Evolutionary conservation across 2,113 vertebrate genomes (phyloP), one percentile per base, ranked within the genome.

Genomic region (Hiodon tergisus): DNA sequence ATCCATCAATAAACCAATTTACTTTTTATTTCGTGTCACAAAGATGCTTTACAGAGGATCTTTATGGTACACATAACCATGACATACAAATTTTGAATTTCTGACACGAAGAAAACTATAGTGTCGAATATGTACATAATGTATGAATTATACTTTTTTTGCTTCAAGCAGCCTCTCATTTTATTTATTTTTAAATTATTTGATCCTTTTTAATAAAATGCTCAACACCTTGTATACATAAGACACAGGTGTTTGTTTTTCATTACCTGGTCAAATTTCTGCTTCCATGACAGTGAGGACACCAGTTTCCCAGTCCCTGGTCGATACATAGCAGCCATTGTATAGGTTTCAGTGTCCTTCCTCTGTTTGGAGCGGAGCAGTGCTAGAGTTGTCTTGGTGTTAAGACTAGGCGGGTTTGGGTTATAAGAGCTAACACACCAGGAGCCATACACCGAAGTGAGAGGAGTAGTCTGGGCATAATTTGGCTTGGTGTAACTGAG

Each of bases 391-490:
- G 94, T 94, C 90, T 95, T 98, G 79, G 96, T 99, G 89, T 89
- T 96, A 77, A 98, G 88, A 81, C 94, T 94, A 62, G 96, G 94
- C 57, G 96, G 96, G 80, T 98, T 98, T 75, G 96, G 97, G 74
- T 98, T 96, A 87, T 95, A 95, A 0, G 95, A 94, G 91, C 95
- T 98, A 75, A 98, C 91, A 78, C 92, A 94, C 97, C 97, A 99
- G 2, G 95, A 94, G 79, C 89, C 92, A 92, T 99, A 99, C 85
- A 98, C 94, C 0, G 97, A 99, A 81, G 91, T 90, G 58, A 90
- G 91, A 73, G 91, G 83, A 55, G 90, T 91, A 52, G 91, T 88
- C 75, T 91, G 93, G 78, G 87, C 74, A 53, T 90, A 94, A 89
- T 88, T 98, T 76, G 97, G 96, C 88, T 97, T 97, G 6, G 94